These are phyloP conservation scores for Rhinolophus ferrumequinum DNA, from an alignment of 2,113 vertebrate genomes.

Conservation along the genomic window DNA sequence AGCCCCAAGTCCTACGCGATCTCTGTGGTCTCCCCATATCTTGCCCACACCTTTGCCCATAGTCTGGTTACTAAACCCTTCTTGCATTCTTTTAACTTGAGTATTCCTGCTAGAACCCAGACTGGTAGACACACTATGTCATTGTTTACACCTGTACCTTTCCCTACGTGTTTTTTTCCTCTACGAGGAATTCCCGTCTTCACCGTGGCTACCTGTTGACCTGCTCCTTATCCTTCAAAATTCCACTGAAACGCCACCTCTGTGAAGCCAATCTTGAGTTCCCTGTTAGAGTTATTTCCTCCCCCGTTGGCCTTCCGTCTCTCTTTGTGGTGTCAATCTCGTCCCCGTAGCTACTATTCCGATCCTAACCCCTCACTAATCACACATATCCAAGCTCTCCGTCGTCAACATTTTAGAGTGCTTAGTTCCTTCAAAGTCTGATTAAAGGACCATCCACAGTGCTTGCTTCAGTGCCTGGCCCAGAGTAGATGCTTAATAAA, in stretches of 20 bases:
- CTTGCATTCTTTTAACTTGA: background rate
- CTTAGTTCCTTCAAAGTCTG: background rate
- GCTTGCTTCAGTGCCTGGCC: background rate
- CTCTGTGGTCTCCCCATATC: background rate
- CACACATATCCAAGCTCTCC: background rate
- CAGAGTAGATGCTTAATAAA: background rate
- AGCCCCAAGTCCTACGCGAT: fast-evolving
- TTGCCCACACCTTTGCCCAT: background rate
- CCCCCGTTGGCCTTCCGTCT: background rate
- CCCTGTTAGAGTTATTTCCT: too few relatives aligned
- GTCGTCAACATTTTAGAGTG: background rate
- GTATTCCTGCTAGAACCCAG: background rate
- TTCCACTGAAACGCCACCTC: background rate
- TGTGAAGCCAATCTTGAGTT: background rate
- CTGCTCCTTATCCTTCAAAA: background rate
- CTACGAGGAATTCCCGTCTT: background rate
- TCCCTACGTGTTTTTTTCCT: background rate
- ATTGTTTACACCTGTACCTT: background rate
- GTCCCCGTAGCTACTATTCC: background rate
- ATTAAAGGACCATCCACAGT: background rate
- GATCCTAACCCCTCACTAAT: background rate
- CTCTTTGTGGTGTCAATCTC: background rate
- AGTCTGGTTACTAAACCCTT: background rate
- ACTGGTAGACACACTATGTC: fast-evolving
- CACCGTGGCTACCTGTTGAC: background rate